Evolutionary conservation across 2,797 vertebrate species (phyloP).

Genomic region (Phrynocephalus forsythii): DNA sequence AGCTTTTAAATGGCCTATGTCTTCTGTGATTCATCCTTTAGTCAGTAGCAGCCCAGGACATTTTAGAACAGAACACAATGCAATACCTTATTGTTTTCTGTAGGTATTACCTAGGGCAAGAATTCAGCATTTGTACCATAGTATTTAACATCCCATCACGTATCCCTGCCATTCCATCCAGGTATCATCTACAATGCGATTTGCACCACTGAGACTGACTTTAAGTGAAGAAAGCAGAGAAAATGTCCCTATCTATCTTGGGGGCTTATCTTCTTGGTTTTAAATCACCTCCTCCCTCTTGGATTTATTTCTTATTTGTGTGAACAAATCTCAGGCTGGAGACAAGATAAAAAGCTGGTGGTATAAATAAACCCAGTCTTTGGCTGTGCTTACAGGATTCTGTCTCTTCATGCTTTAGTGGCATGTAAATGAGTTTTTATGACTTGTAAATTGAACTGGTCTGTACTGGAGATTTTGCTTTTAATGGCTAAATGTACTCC

Average conservation of each 20-base stretch:
- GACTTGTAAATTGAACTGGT: not conserved
- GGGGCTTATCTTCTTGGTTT: not conserved
- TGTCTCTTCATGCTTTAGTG: slow-evolving; percentile 15
- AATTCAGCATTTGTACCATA: not conserved
- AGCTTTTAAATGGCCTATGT: not conserved
- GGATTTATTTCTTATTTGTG: not conserved
- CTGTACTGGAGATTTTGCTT: not conserved
- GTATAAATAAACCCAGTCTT: not conserved
- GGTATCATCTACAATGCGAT: not conserved
- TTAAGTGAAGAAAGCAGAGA: not conserved
- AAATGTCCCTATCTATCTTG: not conserved
- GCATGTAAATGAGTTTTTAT: slow-evolving; percentile 20
- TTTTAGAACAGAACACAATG: not conserved
- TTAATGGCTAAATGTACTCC: not conserved
- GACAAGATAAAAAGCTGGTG: not conserved
- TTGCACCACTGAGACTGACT: not conserved
- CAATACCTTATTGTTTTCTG: not conserved
- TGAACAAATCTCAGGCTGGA: not conserved
- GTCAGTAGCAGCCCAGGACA: not conserved
- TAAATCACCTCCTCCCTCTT: not conserved
- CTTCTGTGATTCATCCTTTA: not conserved
- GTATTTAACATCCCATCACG: not conserved
- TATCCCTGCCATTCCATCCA: not conserved
- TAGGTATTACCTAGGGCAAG: not conserved
- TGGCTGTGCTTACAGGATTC: not conserved